These are phyloP conservation scores for Maniola jurtina DNA, from an alignment of 1,140 invertebrate species.

Conservation along the genomic window DNA sequence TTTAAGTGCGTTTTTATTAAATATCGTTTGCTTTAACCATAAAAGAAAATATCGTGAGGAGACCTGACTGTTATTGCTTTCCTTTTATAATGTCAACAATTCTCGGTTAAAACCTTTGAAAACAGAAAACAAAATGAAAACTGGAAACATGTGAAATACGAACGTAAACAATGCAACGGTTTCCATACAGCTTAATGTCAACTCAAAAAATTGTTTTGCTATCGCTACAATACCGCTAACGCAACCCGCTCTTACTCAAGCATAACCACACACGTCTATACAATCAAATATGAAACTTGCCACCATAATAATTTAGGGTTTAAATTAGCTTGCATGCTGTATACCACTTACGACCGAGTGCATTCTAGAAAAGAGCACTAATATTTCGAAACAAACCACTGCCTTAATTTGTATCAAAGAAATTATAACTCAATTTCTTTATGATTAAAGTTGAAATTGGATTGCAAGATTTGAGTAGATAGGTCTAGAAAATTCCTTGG, in stretches of 20 bases:
- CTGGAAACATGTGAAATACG: neutral
- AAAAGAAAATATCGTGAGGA: too few relatives aligned
- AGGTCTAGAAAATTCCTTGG: constrained; percentile 35
- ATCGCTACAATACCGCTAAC: constrained; percentile 20
- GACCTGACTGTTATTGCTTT: too few relatives aligned
- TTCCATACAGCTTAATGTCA: constrained; percentile 12
- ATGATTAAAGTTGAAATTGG: constrained; percentile 4
- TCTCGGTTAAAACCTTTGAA: neutral
- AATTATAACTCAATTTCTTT: constrained; percentile 8
- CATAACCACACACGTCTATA: constrained; percentile 1
- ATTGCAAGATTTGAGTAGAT: constrained; percentile 3
- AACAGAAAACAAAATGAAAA: constrained; percentile 16
- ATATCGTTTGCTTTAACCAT: too few relatives aligned
- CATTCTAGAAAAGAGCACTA: constrained; percentile 16
- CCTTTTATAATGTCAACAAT: neutral
- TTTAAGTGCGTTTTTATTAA: too few relatives aligned
- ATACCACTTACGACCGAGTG: constrained; percentile 4
- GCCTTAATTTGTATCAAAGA: constrained; percentile 5
- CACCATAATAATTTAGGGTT: neutral
- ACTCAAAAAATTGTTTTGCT: constrained; percentile 23
- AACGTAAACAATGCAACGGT: constrained; percentile 4
- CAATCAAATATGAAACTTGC: constrained; percentile 9
- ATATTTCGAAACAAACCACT: constrained; percentile 29
- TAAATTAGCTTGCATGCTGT: neutral
- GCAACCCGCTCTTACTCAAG: constrained; percentile 6